Percentiles rank a stretch among this genome's conserved stretches.
Conservation (phyloP, 23 tunicate species). For the Aplidium turbinatum region DNA sequence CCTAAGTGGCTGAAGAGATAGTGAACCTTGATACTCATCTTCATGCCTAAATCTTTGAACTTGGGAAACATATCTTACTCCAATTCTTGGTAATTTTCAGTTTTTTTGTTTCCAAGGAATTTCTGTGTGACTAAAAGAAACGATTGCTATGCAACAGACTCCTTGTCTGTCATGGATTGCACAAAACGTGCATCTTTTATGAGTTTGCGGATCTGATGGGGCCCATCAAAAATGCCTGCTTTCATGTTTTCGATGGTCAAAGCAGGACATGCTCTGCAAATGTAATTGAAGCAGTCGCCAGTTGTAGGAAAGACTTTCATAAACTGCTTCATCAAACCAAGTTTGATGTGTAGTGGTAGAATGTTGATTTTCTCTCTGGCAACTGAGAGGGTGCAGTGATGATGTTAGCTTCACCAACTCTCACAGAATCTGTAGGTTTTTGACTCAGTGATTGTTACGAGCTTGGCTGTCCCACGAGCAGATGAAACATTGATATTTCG, state of each 20-base stretch:
- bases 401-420: conserved; percentile 28
- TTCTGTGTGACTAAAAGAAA: conserved; percentile 21
- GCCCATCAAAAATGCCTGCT: conserved; percentile 13
- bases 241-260: conserved; percentile 23
- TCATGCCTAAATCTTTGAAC: conserved; percentile 23
- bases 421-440: conserved; percentile 5
- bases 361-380: conserved; percentile 17
- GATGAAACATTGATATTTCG: conserved; percentile 25
- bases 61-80: conserved; percentile 22
- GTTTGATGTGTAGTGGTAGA: conserved; percentile 18
- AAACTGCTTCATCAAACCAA: conserved; percentile 25
- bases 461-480: conserved; percentile 28
- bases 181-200: conserved; percentile 1
- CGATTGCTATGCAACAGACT: conserved; percentile 10
- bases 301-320: conserved; percentile 12
- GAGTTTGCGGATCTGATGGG: not conserved
- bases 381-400: conserved; percentile 1
- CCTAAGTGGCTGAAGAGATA: conserved; percentile 13
- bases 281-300: conserved; percentile 9
- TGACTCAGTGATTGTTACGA: conserved; percentile 1
- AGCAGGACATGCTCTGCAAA: conserved; percentile 24
- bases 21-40: conserved; percentile 26
- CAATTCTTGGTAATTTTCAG: conserved; percentile 22
- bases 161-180: conserved; percentile 17
- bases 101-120: not conserved